phyloP scores from a whole-genome alignment of 2,113 vertebrate genomes.

The Argyrosomus japonicus region DNA sequence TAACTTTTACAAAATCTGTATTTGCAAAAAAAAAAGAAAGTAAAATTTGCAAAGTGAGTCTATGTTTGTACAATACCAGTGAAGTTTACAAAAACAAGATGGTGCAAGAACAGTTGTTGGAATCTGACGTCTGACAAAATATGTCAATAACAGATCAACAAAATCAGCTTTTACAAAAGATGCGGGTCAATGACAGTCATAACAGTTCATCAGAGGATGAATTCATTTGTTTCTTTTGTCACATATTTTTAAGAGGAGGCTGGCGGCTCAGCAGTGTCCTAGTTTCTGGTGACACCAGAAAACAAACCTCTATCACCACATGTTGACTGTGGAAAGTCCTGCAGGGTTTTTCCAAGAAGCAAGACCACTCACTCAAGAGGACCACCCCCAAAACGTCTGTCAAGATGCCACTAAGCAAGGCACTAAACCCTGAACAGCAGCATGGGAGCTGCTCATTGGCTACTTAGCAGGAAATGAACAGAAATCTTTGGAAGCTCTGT shows the following conservation, averaged over 20 bases:
- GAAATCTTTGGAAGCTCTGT: background rate
- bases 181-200: conserved; percentile 3
- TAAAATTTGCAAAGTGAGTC: conserved; percentile 65
- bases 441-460: background rate
- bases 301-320: background rate
- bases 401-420: conserved; percentile 8
- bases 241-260: conserved; percentile 15
- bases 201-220: background rate
- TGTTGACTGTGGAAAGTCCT: conserved; percentile 7
- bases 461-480: background rate
- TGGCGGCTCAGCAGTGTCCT: conserved; percentile 63
- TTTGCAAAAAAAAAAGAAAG: conserved; percentile 72
- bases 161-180: conserved; percentile 43
- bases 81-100: conserved; percentile 73
- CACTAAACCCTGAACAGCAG: conserved; percentile 22
- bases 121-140: conserved; percentile 32
- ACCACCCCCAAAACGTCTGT: background rate
- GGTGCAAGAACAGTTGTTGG: conserved; percentile 27
- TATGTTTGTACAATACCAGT: conserved; percentile 74
- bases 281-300: conserved; percentile 6
- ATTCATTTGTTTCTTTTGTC: background rate
- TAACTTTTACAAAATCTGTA: conserved; percentile 79
- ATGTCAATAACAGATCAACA: conserved; percentile 40
- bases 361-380: background rate
- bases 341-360: conserved; percentile 6